Evolutionary conservation across 2,113 vertebrate species (phyloP).

Genomic region (Vimba vimba): DNA sequence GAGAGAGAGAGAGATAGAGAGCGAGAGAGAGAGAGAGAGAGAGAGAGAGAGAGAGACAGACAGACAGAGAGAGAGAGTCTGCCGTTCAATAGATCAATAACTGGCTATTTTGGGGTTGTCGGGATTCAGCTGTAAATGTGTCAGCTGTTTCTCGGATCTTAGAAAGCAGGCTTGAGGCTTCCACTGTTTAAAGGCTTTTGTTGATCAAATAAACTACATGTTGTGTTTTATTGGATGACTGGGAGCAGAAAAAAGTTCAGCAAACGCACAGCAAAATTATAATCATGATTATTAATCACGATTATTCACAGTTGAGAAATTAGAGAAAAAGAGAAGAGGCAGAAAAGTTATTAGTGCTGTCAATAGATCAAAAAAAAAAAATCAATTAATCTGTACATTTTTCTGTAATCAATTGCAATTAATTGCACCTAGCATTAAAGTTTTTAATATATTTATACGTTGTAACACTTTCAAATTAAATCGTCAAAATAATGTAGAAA

Average conservation of each 20-base stretch:
- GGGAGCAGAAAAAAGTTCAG: neutral
- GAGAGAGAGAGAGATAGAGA: neutral
- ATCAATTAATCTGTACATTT: too few species aligned
- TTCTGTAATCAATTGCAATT: too few species aligned
- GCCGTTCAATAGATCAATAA: neutral
- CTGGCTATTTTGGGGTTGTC: too few species aligned
- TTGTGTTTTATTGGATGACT: neutral
- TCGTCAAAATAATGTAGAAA: too few species aligned
- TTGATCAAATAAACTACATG: neutral
- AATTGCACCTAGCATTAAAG: too few species aligned
- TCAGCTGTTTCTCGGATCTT: neutral
- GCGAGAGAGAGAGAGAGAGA: conserved; percentile 13
- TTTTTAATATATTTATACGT: too few species aligned
- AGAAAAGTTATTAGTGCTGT: too few species aligned
- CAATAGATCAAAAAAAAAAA: too few species aligned
- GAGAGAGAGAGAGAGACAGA: conserved; percentile 61
- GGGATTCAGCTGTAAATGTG: neutral
- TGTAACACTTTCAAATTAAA: too few species aligned
- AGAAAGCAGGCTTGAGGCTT: neutral
- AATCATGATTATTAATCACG: too few species aligned
- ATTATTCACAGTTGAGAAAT: too few species aligned
- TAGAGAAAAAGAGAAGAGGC: too few species aligned
- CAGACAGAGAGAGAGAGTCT: conserved; percentile 25
- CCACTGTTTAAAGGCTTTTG: neutral
- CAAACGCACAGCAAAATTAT: neutral